Percentiles rank a stretch among this genome's conserved stretches.
These are phyloP conservation scores for Saccopteryx bilineata DNA, from an alignment of 2,113 vertebrate genomes.

Conservation along the genomic window DNA sequence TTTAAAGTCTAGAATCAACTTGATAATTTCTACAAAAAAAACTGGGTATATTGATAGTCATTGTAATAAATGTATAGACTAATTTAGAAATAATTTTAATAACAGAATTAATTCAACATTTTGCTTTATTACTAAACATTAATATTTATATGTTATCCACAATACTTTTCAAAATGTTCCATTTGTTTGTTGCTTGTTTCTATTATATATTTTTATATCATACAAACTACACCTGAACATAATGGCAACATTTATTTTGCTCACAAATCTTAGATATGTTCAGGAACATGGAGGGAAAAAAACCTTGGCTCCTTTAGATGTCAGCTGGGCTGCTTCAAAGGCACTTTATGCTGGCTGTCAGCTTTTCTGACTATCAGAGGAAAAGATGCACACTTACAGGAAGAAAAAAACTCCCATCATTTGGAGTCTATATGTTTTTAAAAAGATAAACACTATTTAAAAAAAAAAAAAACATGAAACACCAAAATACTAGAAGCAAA, in stretches of 20 bases:
- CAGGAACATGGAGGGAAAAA: neutral
- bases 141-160: neutral
- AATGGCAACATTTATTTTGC: neutral
- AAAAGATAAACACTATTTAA: neutral
- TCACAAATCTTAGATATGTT: neutral
- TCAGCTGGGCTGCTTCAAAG: neutral
- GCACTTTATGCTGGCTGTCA: neutral
- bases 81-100: neutral
- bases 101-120: neutral
- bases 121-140: neutral
- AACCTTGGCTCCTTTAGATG: neutral
- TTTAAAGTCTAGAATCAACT: neutral
- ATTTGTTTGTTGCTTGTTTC: neutral
- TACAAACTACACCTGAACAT: neutral
- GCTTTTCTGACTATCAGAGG: neutral
- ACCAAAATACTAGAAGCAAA: neutral
- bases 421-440: neutral
- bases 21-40: neutral
- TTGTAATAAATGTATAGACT: neutral
- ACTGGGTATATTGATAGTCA: neutral
- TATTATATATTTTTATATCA: neutral
- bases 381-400: neutral
- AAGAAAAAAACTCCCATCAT: neutral
- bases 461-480: neutral
- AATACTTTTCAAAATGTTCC: neutral